Evolutionary conservation across 2,888 invertebrate genomes (phyloP).

Genomic region (Hyles lineata): DNA sequence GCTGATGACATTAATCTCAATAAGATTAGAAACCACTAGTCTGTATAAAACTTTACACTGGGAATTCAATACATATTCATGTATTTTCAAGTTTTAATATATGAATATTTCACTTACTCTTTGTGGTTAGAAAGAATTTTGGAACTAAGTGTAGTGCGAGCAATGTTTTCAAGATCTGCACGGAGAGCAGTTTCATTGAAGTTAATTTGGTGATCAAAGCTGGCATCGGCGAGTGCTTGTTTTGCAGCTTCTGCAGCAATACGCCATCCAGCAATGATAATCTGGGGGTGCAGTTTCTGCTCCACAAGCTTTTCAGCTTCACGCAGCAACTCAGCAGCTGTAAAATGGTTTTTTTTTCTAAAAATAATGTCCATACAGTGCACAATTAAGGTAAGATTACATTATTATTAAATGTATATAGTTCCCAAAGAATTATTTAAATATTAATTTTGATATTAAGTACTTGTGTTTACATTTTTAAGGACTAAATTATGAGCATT

Average conservation of each 20-base stretch:
- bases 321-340: constrained; percentile 95
- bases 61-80: not conserved
- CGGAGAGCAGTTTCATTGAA: constrained; percentile 90
- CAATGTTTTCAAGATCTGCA: constrained; percentile 97
- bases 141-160: constrained; percentile 98
- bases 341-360: constrained; percentile 42
- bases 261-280: constrained; percentile 98
- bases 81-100: not conserved
- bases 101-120: constrained; percentile 83
- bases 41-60: not conserved
- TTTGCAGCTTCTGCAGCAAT: constrained; percentile 93
- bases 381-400: constrained; percentile 9
- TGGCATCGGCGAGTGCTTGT: constrained; percentile 90
- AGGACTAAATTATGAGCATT: no score
- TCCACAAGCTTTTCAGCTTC: constrained; percentile 97
- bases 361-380: constrained; percentile 4
- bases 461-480: no score
- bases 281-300: constrained; percentile 98
- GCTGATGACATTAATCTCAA: not conserved
- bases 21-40: not conserved
- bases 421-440: no score
- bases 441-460: no score
- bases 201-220: constrained; percentile 91
- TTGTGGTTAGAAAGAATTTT: constrained; percentile 99
- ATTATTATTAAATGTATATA: no score